phyloP scores from a whole-genome alignment of 1,140 invertebrate genomes.

The Thrips palmi region DNA sequence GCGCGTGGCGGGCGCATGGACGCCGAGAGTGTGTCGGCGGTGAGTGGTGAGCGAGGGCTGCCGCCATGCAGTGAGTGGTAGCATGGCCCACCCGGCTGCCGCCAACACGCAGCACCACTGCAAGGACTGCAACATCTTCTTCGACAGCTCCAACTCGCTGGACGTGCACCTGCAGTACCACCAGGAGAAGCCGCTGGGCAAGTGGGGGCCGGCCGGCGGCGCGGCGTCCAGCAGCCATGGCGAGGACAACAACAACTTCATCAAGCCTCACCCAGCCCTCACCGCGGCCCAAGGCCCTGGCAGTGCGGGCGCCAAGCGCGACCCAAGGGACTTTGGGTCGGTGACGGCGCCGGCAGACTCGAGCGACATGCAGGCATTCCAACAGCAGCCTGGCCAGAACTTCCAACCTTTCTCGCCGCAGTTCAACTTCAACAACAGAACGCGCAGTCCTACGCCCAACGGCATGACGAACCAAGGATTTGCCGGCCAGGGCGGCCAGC shows the following conservation, averaged over 20 bases:
- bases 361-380: too few species aligned
- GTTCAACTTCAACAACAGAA: too few species aligned
- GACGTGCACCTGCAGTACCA: slow-evolving; percentile 63
- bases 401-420: too few species aligned
- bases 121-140: slow-evolving; percentile 49
- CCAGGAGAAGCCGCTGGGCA: slow-evolving; percentile 51
- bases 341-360: slow-evolving; percentile 38
- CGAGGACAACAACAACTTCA: slow-evolving; percentile 44
- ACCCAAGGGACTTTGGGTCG: slow-evolving; percentile 18
- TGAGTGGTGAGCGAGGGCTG: slow-evolving; percentile 19
- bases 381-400: too few species aligned
- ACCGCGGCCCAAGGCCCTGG: slow-evolving; percentile 21
- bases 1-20: slow-evolving; percentile 15
- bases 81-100: slow-evolving; percentile 23
- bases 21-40: slow-evolving; percentile 10
- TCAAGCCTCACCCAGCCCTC: slow-evolving; percentile 35
- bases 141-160: slow-evolving; percentile 51
- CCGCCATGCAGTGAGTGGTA: slow-evolving; percentile 23
- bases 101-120: slow-evolving; percentile 36
- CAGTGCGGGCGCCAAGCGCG: slow-evolving; percentile 24
- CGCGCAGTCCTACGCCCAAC: too few species aligned
- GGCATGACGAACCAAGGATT: too few species aligned
- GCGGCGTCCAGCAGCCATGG: slow-evolving; percentile 20
- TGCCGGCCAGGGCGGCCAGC: too few species aligned
- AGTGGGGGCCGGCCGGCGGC: slow-evolving; percentile 31